Evolutionary conservation across 2,113 vertebrate species (phyloP).

Genomic region (Mobula hypostoma): DNA sequence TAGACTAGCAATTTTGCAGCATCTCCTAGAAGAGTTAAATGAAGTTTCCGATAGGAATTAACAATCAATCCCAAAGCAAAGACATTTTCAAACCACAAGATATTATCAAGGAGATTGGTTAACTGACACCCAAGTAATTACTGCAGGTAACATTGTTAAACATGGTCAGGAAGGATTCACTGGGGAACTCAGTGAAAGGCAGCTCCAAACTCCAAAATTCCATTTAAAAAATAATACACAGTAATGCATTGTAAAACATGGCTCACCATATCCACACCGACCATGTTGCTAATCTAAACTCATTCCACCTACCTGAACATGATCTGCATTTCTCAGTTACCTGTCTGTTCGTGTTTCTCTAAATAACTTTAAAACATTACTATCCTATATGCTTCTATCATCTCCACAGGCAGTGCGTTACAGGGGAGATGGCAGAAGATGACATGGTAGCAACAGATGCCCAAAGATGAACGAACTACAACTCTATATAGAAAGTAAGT

Average conservation of each 20-base stretch:
- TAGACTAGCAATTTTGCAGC: background rate
- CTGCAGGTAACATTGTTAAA: background rate
- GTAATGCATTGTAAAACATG: too few species aligned
- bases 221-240: too few species aligned
- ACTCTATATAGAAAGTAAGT: slow-evolving; percentile 39
- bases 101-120: background rate
- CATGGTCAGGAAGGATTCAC: background rate
- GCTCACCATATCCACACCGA: too few species aligned
- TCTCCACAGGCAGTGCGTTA: too few species aligned
- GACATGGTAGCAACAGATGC: background rate
- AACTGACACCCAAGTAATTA: background rate
- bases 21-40: background rate
- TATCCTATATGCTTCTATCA: too few species aligned
- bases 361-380: too few species aligned
- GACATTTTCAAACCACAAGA: background rate
- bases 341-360: too few species aligned
- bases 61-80: background rate
- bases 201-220: background rate
- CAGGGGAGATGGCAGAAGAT: background rate
- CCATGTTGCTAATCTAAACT: too few species aligned
- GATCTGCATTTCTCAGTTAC: too few species aligned
- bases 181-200: background rate
- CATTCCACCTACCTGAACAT: too few species aligned
- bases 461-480: slow-evolving; percentile 21
- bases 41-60: background rate